These are phyloP conservation scores for Stictocephala bisonia DNA, from an alignment of 2,888 invertebrate genomes.

Conservation along the genomic window DNA sequence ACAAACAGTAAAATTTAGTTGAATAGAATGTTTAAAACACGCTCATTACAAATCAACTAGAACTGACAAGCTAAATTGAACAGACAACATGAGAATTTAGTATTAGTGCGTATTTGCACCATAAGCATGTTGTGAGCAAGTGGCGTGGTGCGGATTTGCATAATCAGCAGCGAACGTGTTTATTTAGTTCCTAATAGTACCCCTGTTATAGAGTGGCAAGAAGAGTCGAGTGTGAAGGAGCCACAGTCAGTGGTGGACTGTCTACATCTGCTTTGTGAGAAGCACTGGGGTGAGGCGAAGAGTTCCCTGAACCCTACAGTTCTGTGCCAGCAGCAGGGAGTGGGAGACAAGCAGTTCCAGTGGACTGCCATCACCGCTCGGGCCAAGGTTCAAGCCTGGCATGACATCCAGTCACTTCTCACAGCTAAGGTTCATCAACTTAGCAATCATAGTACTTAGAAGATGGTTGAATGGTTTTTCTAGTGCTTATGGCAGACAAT, in stretches of 20 bases:
- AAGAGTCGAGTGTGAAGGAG: slow-evolving; percentile 64
- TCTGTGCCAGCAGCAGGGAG: slow-evolving; percentile 68
- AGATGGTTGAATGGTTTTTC: slow-evolving; percentile 69
- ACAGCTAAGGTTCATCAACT: slow-evolving; percentile 75
- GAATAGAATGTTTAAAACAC: no score
- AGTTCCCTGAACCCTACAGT: slow-evolving; percentile 69
- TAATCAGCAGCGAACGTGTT: no score
- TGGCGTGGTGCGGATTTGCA: no score
- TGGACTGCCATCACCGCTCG: slow-evolving; percentile 76
- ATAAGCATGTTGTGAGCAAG: no score
- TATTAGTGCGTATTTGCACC: no score
- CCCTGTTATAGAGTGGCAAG: slow-evolving; percentile 71
- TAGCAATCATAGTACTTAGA: slow-evolving; percentile 44
- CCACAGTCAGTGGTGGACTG: slow-evolving; percentile 68
- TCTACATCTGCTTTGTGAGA: slow-evolving; percentile 67
- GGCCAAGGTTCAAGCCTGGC: slow-evolving; percentile 72
- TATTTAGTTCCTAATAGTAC: no score
- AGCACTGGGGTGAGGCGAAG: slow-evolving; percentile 69
- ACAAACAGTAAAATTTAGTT: no score
- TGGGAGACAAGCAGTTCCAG: slow-evolving; percentile 73
- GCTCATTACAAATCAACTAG: no score
- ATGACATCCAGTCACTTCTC: slow-evolving; percentile 71
- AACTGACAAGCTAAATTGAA: no score
- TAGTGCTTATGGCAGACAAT: no score
- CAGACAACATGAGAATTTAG: no score